Conservation (phyloP, 2,797 vertebrate genomes). For the Sebastes matsubarae region DNA sequence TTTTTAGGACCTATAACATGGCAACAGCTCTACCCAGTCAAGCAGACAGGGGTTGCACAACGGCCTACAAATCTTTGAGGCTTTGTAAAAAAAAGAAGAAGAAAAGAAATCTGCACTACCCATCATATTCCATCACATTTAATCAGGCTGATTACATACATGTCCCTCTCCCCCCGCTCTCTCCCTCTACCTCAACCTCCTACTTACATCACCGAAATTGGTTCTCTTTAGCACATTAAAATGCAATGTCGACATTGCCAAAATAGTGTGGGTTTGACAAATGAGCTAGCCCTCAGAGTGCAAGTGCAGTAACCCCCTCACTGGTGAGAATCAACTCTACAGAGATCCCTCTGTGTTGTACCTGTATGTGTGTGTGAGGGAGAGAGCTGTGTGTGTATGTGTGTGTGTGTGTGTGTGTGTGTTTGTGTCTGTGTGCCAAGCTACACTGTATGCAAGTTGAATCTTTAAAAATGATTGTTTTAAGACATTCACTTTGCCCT, state of each 20-base stretch:
- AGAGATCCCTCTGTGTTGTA: constrained; percentile 66
- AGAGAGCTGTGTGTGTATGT: constrained; percentile 50
- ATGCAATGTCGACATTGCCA: constrained; percentile 78
- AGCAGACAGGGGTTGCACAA: constrained; percentile 73
- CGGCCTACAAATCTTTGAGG: constrained; percentile 54
- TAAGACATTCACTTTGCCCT: constrained; percentile 89
- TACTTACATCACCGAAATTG: constrained; percentile 68
- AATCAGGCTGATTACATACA: constrained; percentile 72
- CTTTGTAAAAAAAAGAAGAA: constrained; percentile 38
- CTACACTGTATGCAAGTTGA: constrained; percentile 80
- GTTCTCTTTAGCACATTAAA: constrained; percentile 78
- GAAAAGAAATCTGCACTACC: constrained; percentile 71
- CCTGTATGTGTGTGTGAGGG: constrained; percentile 54
- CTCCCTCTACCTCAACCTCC: constrained; percentile 81
- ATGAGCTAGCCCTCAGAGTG: constrained; percentile 53
- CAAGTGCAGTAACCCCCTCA: constrained; percentile 71
- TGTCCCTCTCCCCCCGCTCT: constrained; percentile 53
- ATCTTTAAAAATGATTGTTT: constrained; percentile 87
- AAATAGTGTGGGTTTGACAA: constrained; percentile 70
- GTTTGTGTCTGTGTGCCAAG: constrained; percentile 71
- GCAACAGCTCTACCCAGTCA: constrained; percentile 67
- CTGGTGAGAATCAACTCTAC: constrained; percentile 58
- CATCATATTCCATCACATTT: constrained; percentile 66
- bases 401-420: constrained; percentile 39
- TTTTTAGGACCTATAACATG: constrained; percentile 76